Evolutionary conservation across 2,113 vertebrate species (phyloP).

Genomic region (Hiodon alosoides): DNA sequence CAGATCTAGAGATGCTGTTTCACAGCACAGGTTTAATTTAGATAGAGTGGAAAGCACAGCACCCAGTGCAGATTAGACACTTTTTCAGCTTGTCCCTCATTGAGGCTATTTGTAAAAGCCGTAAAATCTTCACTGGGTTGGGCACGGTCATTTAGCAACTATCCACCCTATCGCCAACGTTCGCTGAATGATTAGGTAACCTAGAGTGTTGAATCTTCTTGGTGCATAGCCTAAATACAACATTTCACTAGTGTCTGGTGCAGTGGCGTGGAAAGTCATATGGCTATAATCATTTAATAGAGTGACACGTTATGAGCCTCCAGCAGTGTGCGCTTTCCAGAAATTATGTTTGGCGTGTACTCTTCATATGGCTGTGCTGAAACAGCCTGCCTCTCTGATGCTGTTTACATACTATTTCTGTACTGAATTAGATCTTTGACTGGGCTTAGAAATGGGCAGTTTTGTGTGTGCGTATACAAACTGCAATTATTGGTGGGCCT

Average conservation of each 20-base stretch:
- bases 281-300: not conserved
- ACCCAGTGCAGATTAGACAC: too few species aligned
- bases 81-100: too few species aligned
- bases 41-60: too few species aligned
- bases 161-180: too few species aligned
- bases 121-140: too few species aligned
- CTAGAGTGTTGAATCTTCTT: too few species aligned
- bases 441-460: conserved; percentile 18
- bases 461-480: conserved; percentile 13
- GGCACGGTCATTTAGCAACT: too few species aligned
- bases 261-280: not conserved
- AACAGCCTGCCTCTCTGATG: conserved; percentile 19
- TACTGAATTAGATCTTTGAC: conserved; percentile 26
- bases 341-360: not conserved
- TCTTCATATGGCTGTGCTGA: conserved; percentile 3
- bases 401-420: conserved; percentile 24
- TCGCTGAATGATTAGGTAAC: too few species aligned
- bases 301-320: conserved; percentile 8
- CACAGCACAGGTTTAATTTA: too few species aligned
- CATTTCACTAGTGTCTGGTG: not conserved
- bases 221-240: not conserved
- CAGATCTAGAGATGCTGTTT: too few species aligned
- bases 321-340: not conserved
- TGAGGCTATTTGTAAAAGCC: too few species aligned
- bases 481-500: conserved; percentile 15